phyloP scores from a whole-genome alignment of 30 jellyfish, hydroid and myxozoan species.

The Aurelia sp. region DNA sequence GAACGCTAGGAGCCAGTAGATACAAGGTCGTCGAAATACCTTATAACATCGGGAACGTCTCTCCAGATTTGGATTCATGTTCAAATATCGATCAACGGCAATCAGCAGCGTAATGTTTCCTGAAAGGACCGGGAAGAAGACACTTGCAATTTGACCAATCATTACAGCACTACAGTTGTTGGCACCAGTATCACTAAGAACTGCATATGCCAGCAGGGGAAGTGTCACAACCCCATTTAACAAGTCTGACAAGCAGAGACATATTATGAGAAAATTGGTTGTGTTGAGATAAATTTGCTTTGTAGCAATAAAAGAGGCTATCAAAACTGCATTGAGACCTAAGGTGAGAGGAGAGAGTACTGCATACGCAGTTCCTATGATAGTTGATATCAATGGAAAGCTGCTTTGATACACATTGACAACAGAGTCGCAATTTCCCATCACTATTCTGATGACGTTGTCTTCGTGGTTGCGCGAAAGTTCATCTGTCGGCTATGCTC shows the following conservation, averaged over 20 bases:
- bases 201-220: neutral
- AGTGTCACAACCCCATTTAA: neutral
- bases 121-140: too few relatives aligned
- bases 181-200: too few relatives aligned
- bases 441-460: too few relatives aligned
- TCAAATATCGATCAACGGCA: constrained; percentile 18
- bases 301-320: constrained; percentile 14
- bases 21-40: neutral
- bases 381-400: neutral
- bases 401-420: neutral
- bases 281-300: constrained; percentile 15
- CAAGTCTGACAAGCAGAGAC: neutral
- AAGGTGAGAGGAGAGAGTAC: neutral
- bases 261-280: neutral
- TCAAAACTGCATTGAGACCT: neutral
- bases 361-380: neutral
- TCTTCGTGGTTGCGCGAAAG: too few relatives aligned
- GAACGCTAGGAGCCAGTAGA: neutral
- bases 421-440: neutral
- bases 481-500: too few relatives aligned
- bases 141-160: too few relatives aligned
- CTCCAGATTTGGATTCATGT: constrained; percentile 8
- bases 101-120: neutral
- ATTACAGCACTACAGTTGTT: too few relatives aligned
- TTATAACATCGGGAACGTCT: neutral